Percentiles rank a stretch among this genome's conserved stretches.
phyloP scores from a whole-genome alignment of 2,113 vertebrate genomes.

The Cyprinodon variegatus region DNA sequence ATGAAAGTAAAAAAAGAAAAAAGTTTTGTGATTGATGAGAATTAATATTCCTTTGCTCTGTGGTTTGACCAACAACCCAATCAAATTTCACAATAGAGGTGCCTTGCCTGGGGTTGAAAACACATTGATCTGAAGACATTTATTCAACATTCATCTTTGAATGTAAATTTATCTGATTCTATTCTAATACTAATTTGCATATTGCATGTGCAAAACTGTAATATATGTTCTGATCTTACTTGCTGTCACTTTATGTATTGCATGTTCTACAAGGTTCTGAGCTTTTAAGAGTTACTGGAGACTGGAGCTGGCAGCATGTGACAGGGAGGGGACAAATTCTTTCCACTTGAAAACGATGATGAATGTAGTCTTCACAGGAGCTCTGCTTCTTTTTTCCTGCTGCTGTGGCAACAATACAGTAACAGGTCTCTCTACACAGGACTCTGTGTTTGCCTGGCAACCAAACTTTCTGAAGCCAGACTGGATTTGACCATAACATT shows the following conservation, averaged over 20 bases:
- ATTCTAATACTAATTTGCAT: not conserved
- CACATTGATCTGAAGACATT: conserved; percentile 18
- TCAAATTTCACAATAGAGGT: conserved; percentile 47
- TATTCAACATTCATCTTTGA: conserved; percentile 18
- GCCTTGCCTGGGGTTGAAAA: conserved; percentile 23
- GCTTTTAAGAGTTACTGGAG: conserved; percentile 52
- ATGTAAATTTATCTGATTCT: not conserved
- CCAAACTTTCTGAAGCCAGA: conserved; percentile 44
- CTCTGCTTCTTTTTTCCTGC: conserved; percentile 57
- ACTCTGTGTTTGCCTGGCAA: conserved; percentile 44
- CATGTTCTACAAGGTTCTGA: conserved; percentile 29
- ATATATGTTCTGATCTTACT: conserved; percentile 1
- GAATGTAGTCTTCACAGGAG: conserved; percentile 54
- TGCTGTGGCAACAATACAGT: conserved; percentile 68
- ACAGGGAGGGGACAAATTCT: conserved; percentile 76
- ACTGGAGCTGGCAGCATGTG: conserved; percentile 63
- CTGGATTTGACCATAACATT: conserved; percentile 36
- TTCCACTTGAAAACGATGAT: conserved; percentile 74
- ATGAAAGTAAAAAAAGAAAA: conserved; percentile 20
- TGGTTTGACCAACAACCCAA: conserved; percentile 43
- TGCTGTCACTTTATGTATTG: conserved; percentile 9
- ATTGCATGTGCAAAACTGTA: conserved; percentile 1
- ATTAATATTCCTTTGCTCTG: conserved; percentile 27
- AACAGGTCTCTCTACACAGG: conserved; percentile 57
- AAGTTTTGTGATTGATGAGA: conserved; percentile 57